These are phyloP conservation scores for Sycophaga agraensis DNA, from an alignment of 1,140 invertebrate genomes.

Conservation along the genomic window DNA sequence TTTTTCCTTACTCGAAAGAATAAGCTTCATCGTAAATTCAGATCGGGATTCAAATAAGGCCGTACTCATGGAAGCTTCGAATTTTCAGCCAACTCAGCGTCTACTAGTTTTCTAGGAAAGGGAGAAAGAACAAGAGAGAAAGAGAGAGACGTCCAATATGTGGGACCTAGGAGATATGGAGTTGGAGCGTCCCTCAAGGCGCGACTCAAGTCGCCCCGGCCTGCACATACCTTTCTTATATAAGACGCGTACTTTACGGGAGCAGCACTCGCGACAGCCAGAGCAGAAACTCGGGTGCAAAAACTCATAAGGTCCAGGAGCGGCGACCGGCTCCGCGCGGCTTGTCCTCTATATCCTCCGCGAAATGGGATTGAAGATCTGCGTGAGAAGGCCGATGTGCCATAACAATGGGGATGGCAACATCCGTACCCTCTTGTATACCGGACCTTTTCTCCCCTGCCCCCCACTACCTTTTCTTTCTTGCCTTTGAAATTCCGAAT, in stretches of 20 bases:
- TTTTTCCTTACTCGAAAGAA: no score
- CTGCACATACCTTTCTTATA: constrained; percentile 18
- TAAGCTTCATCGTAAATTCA: no score
- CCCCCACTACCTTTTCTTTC: no score
- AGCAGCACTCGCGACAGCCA: neutral
- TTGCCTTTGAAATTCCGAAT: constrained; percentile 6
- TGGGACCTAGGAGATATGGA: neutral
- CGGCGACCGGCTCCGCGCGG: no score
- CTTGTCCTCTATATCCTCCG: constrained; percentile 13
- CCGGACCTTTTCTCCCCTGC: no score
- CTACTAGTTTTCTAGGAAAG: no score
- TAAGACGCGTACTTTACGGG: constrained; percentile 20
- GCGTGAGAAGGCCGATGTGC: constrained; percentile 23
- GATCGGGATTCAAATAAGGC: no score
- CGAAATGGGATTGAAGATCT: constrained; percentile 27
- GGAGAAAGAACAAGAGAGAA: no score
- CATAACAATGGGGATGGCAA: constrained; percentile 23
- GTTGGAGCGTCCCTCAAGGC: constrained; percentile 19
- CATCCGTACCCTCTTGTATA: constrained; percentile 20
- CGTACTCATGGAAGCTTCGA: no score
- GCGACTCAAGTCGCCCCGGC: constrained; percentile 1
- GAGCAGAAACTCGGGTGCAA: constrained; percentile 6
- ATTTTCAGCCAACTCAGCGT: no score
- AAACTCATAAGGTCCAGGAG: constrained; percentile 27
- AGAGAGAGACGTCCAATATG: no score